These are phyloP conservation scores for Drosophila busckii DNA, from an alignment of 1,140 invertebrate species.

Conservation along the genomic window DNA sequence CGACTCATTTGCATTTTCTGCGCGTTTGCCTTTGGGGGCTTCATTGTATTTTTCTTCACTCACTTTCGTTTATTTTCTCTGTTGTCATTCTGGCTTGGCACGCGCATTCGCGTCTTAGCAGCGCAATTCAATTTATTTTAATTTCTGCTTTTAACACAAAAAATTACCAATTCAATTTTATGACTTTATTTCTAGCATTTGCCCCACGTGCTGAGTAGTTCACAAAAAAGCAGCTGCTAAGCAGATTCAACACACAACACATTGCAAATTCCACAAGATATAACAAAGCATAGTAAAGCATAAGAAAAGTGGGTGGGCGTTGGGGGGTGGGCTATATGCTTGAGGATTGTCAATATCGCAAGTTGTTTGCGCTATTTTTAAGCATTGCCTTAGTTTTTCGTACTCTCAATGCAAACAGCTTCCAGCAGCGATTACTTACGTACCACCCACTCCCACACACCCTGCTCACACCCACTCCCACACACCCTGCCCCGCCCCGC, in stretches of 20 bases:
- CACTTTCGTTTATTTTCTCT: background rate
- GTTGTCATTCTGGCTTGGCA: slow-evolving; percentile 22
- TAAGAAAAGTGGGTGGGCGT: slow-evolving; percentile 7
- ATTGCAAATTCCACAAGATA: slow-evolving; percentile 26
- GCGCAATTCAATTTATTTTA: slow-evolving; percentile 77
- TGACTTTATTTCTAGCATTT: slow-evolving; percentile 53
- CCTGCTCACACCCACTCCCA: background rate
- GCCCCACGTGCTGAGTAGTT: slow-evolving; percentile 55
- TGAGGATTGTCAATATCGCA: slow-evolving; percentile 17
- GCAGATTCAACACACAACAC: slow-evolving; percentile 41
- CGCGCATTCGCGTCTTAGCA: slow-evolving; percentile 56
- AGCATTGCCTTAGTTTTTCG: slow-evolving; percentile 44
- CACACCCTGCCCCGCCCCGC: background rate
- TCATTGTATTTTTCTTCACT: slow-evolving; percentile 20
- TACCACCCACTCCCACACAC: background rate
- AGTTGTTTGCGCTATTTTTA: slow-evolving; percentile 41
- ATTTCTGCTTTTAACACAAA: slow-evolving; percentile 77
- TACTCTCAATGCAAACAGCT: slow-evolving; percentile 51
- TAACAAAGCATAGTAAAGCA: background rate
- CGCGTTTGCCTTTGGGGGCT: slow-evolving; percentile 39
- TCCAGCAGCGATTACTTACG: too few relatives aligned
- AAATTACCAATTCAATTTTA: slow-evolving; percentile 77
- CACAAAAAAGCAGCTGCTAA: slow-evolving; percentile 29
- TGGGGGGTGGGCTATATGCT: background rate
- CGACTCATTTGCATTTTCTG: slow-evolving; percentile 69